Evolutionary conservation across 2,888 invertebrate species (phyloP).

Genomic region (Machimus atricapillus): DNA sequence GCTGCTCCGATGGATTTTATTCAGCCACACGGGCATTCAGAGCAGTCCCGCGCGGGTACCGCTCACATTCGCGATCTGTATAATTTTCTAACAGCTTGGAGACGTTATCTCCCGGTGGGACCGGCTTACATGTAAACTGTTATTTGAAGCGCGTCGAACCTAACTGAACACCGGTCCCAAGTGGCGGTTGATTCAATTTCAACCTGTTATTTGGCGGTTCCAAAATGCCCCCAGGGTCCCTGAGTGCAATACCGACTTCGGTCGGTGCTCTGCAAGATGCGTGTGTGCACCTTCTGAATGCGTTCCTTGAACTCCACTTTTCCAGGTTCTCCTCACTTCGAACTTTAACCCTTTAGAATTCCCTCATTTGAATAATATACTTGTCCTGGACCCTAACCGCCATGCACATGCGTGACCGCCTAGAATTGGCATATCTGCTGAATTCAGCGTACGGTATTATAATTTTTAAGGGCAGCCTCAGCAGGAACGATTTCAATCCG

Average conservation of each 20-base stretch:
- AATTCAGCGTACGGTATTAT: neutral
- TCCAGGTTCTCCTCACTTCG: no score
- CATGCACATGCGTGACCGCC: neutral
- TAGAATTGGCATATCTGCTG: neutral
- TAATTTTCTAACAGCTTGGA: conserved; percentile 47
- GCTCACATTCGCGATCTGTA: conserved; percentile 39
- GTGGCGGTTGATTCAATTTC: conserved; percentile 45
- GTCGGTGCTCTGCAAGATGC: neutral
- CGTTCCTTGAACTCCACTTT: neutral
- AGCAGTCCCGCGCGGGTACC: neutral
- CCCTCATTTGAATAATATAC: neutral
- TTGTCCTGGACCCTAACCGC: neutral
- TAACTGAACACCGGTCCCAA: conserved; percentile 29
- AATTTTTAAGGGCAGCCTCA: neutral
- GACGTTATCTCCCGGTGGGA: conserved; percentile 36
- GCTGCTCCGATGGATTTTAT: neutral
- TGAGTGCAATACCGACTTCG: neutral
- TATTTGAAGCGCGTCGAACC: conserved; percentile 35
- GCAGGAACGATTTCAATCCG: neutral
- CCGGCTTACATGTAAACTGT: conserved; percentile 35
- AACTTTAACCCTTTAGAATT: neutral
- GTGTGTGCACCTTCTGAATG: neutral
- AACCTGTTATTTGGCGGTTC: conserved; percentile 39
- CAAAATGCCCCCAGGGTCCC: neutral
- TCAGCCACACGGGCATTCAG: neutral